A percentile compares a stretch with the other conserved stretches of the same genome.
These are phyloP conservation scores for Palythoa grandiflora DNA, from an alignment of 92 coral and sea anemone species.

Conservation along the genomic window DNA sequence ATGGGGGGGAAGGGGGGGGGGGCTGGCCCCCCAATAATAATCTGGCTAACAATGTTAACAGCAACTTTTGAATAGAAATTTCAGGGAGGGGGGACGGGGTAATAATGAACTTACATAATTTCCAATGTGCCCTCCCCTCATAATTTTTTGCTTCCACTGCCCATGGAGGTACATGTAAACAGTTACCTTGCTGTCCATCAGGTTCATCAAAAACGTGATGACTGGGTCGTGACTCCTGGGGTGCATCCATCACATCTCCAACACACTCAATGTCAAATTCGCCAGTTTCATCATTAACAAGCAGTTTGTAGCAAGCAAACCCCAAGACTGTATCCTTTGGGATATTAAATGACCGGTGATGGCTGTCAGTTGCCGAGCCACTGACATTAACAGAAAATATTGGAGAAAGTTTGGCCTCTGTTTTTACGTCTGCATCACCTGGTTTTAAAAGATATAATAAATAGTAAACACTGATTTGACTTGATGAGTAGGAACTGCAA, in stretches of 20 bases:
- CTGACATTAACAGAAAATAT: constrained; percentile 62
- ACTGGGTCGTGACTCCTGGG: constrained; percentile 8
- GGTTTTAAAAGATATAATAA: neutral
- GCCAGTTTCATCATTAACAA: constrained; percentile 69
- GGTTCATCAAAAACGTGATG: constrained; percentile 70
- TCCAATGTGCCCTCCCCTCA: too few species aligned
- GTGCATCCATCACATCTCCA: constrained; percentile 77
- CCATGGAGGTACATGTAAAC: neutral
- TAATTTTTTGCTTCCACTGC: too few species aligned
- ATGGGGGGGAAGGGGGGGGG: too few species aligned
- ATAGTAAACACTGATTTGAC: too few species aligned
- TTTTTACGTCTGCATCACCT: constrained; percentile 74
- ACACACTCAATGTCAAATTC: constrained; percentile 68
- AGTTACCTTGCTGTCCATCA: constrained; percentile 72
- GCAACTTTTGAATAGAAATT: too few species aligned
- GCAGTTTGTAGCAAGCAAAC: constrained; percentile 78
- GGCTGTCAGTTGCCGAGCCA: constrained; percentile 74
- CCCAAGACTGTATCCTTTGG: constrained; percentile 88
- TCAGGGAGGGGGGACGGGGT: too few species aligned
- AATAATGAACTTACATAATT: too few species aligned
- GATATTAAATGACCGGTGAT: constrained; percentile 85
- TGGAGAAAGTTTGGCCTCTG: constrained; percentile 50
- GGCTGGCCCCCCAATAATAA: too few species aligned
- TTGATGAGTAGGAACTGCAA: too few species aligned
- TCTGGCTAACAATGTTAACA: too few species aligned